Evolutionary conservation across 2,113 vertebrate genomes (phyloP), one percentile per base, ranked within the genome.

Genomic region (Cebidichthys violaceus): DNA sequence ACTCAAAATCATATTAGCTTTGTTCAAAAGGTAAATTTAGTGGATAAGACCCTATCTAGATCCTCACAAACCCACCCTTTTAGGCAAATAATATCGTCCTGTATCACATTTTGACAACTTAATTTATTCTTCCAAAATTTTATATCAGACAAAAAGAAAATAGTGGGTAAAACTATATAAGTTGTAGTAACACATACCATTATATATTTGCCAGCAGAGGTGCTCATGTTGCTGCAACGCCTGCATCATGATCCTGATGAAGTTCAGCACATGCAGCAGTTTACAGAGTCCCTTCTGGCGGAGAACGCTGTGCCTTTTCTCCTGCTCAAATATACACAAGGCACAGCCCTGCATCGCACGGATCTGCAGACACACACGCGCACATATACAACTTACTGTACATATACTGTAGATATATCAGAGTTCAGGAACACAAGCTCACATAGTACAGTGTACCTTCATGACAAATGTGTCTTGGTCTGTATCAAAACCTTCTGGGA

Each of bases 401-500:
- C 17, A 24, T 9, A 41, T 24, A 35, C 6, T 20, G 3, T 64
- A 43, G 0, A 22, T 15, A 47, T 43, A 31, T 37, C 6, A 66
- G 0, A 15, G 24, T 27, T 79, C 62, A 62, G 4, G 11, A 27
- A 64, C 20, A 80, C 43, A 70, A 14, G 33, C 8, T 61, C 27
- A 50, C 6, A 31, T 9, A 33, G 4, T 43, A n/a, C 20, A 65
- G 4, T 43, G 15, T 92, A 88, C 81, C 90, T 96, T 94, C 95
- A 99, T 96, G 69, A 80, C 94, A 82, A 96, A 90, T 9, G 4
- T 52, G 61, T 96, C 95, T 71, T 84, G 94, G 83, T 96, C 91
- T 65, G 95, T 89, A 77, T 94, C 94, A 84, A 96, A 81, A 47
- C 97, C 97, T 62, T 95, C 90, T 45, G 96, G 96, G 41, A 99